A percentile compares a stretch with the other conserved stretches of the same genome.
These are phyloP conservation scores for Drosophila parvula DNA, from an alignment of 1,140 invertebrate genomes.

Conservation along the genomic window DNA sequence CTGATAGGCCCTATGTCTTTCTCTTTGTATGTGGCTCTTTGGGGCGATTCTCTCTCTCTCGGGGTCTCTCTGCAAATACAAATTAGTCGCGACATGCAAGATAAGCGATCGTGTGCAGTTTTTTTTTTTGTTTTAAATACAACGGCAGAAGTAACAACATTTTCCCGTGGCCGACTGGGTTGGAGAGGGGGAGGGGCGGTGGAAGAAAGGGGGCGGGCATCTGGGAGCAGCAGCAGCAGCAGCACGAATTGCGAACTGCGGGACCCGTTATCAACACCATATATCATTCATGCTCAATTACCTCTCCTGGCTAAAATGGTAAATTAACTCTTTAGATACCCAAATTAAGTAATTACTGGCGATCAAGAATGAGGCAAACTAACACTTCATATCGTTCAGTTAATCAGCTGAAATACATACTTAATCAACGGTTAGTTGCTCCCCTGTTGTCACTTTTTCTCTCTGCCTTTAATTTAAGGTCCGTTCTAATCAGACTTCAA, in stretches of 20 bases:
- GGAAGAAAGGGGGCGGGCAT: constrained; percentile 5
- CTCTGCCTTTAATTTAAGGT: not conserved
- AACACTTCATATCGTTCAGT: constrained; percentile 31
- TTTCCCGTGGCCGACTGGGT: constrained; percentile 24
- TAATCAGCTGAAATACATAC: not conserved
- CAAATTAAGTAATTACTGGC: constrained; percentile 40
- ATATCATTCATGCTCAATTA: constrained; percentile 68
- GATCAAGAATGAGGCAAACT: constrained; percentile 18
- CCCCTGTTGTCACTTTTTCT: constrained; percentile 3
- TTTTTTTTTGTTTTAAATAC: constrained; percentile 30
- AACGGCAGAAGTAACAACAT: constrained; percentile 45
- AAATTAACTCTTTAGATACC: constrained; percentile 34
- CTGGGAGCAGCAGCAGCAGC: not conserved
- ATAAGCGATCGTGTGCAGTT: constrained; percentile 65
- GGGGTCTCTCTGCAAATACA: constrained; percentile 55
- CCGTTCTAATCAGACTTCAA: constrained; percentile 15
- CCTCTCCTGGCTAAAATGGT: constrained; percentile 27
- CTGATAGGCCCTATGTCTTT: too few species aligned
- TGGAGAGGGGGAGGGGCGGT: not conserved
- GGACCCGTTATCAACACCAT: constrained; percentile 46
- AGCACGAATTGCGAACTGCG: constrained; percentile 29
- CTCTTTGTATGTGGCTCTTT: too few species aligned
- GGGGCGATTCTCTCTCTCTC: too few species aligned
- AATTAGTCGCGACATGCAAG: constrained; percentile 73
- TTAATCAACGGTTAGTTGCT: not conserved